Conservation (phyloP, 2,797 vertebrate genomes). For the Neosalanx taihuensis region DNA sequence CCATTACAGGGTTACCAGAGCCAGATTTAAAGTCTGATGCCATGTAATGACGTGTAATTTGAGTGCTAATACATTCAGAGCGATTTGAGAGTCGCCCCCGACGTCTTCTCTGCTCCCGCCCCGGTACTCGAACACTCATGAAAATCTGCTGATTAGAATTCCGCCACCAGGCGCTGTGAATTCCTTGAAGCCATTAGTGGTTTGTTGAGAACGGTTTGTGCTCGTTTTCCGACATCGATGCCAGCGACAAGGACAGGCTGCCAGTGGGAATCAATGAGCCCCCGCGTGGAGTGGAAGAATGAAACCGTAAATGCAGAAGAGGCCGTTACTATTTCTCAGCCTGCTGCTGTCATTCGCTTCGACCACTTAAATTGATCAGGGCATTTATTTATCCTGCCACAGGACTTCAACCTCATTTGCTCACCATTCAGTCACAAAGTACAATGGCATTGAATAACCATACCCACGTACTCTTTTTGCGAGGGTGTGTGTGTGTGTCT, state of each 20-base stretch:
- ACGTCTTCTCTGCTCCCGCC: slow-evolving; percentile 8
- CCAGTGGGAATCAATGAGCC: slow-evolving; percentile 65
- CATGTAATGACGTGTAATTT: slow-evolving; percentile 52
- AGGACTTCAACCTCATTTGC: slow-evolving; percentile 68
- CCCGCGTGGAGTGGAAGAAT: slow-evolving; percentile 54
- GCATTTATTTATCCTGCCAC: slow-evolving; percentile 69
- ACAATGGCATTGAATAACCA: slow-evolving; percentile 61
- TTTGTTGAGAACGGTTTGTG: slow-evolving; percentile 50
- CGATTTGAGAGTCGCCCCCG: slow-evolving; percentile 34
- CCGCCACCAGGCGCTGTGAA: slow-evolving; percentile 55
- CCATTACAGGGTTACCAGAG: slow-evolving; percentile 46
- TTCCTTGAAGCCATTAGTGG: slow-evolving; percentile 70
- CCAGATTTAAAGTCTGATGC: slow-evolving; percentile 48
- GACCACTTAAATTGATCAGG: slow-evolving; percentile 68
- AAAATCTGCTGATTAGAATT: slow-evolving; percentile 67
- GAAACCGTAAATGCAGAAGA: slow-evolving; percentile 57
- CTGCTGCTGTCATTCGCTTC: slow-evolving; percentile 42
- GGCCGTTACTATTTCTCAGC: slow-evolving; percentile 37
- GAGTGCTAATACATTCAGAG: slow-evolving; percentile 53
- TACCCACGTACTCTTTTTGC: too few species aligned
- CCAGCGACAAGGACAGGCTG: slow-evolving; percentile 57
- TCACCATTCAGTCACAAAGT: slow-evolving; percentile 61
- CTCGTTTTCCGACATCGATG: too few species aligned
- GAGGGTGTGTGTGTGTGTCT: too few species aligned
- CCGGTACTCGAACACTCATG: slow-evolving; percentile 46